Conservation (phyloP, 2,797 vertebrate species). For the Arctocebus calabarensis region DNA sequence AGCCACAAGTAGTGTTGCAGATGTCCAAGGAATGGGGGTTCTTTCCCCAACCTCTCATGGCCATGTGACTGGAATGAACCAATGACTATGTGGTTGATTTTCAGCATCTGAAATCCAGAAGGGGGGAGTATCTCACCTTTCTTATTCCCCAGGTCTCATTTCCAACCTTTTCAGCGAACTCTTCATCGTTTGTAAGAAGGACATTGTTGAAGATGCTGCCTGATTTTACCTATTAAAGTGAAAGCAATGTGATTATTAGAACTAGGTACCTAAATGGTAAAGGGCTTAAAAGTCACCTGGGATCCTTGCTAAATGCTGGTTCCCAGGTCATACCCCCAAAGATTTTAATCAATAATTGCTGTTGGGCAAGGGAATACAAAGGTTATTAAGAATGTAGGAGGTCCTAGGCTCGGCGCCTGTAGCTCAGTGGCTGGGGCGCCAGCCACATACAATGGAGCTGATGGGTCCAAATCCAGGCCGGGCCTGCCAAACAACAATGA, state of each 20-base stretch:
- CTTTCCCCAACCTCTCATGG: not conserved
- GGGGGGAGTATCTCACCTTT: conserved; percentile 85
- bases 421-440: no score
- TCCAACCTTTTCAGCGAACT: conserved; percentile 91
- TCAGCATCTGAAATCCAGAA: not conserved
- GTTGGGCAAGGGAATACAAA: not conserved
- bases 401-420: not conserved
- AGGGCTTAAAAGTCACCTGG: not conserved
- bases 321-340: not conserved
- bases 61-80: not conserved
- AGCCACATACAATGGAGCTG: no score
- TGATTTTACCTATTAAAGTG: conserved; percentile 90
- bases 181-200: conserved; percentile 91
- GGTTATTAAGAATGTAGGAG: not conserved
- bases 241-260: conserved; percentile 49
- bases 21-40: not conserved
- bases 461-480: no score
- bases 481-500: no score
- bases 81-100: conserved; percentile 28
- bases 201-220: conserved; percentile 94
- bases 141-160: conserved; percentile 91
- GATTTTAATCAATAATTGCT: conserved; percentile 29
- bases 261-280: not conserved
- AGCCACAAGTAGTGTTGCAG: not conserved
- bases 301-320: conserved; percentile 18